Percentiles rank a stretch among this genome's conserved stretches.
phyloP scores from a whole-genome alignment of 2,113 vertebrate species.

The Salvator merianae region DNA sequence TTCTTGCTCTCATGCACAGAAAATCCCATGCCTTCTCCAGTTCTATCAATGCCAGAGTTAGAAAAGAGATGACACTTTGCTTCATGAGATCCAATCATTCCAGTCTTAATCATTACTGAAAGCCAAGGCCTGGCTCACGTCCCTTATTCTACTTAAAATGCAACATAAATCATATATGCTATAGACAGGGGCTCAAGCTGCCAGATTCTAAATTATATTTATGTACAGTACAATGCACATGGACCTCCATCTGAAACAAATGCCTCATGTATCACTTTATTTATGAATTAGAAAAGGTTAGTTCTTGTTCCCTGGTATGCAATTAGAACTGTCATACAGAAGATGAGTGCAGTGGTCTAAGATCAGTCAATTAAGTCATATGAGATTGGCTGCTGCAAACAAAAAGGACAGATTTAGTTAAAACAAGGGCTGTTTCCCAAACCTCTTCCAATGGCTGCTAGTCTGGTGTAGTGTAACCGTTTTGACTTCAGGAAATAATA shows the following conservation, averaged over 20 bases:
- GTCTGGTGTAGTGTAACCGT: background rate
- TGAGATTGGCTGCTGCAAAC: background rate
- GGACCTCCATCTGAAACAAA: background rate
- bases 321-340: background rate
- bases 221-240: background rate
- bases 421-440: background rate
- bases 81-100: accelerated
- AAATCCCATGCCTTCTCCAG: background rate
- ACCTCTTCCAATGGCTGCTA: background rate
- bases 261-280: background rate
- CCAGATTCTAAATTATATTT: background rate
- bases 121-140: background rate
- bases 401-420: background rate
- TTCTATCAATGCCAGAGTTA: accelerated
- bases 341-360: background rate
- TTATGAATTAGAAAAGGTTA: background rate
- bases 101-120: background rate
- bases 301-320: too few relatives aligned
- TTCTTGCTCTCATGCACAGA: accelerated
- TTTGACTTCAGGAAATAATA: background rate
- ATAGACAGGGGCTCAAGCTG: background rate
- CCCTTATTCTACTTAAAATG: background rate
- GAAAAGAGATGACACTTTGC: background rate
- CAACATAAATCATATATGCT: background rate
- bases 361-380: background rate